Evolutionary conservation across 2,888 invertebrate species (phyloP).

Genomic region (Stegophylla sp.): DNA sequence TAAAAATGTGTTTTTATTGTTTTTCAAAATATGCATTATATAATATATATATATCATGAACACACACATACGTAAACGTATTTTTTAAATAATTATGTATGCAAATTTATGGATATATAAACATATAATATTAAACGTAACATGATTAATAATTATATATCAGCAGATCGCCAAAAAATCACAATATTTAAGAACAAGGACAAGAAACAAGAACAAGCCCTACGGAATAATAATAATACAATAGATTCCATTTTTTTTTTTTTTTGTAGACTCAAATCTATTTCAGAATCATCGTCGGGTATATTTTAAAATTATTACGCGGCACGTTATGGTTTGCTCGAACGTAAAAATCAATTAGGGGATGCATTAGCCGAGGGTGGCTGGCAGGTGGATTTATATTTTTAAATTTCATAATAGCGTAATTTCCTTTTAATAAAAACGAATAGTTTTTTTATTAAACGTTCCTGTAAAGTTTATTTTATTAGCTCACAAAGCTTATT

Average conservation of each 20-base stretch:
- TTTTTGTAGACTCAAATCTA: background rate
- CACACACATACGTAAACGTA: background rate
- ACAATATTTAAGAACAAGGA: slow-evolving; percentile 35
- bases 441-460: slow-evolving; percentile 20
- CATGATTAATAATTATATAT: slow-evolving; percentile 34
- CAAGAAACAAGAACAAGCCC: too few relatives aligned
- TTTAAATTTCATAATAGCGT: slow-evolving; percentile 19
- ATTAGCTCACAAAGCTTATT: slow-evolving; percentile 50
- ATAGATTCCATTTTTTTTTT: too few relatives aligned
- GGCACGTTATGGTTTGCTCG: background rate
- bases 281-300: background rate
- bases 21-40: slow-evolving; percentile 32
- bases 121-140: slow-evolving; percentile 47
- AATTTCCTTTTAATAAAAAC: slow-evolving; percentile 27
- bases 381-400: background rate
- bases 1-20: slow-evolving; percentile 30
- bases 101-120: background rate
- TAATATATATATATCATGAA: background rate
- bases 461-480: slow-evolving; percentile 52
- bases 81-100: slow-evolving; percentile 11
- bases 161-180: slow-evolving; percentile 38
- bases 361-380: background rate
- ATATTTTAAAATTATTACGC: background rate
- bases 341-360: slow-evolving; percentile 21
- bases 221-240: too few relatives aligned